Evolutionary conservation across 2,888 invertebrate species (phyloP), one percentile per base, ranked within the genome.

Genomic region (Clepsis dumicolana): DNA sequence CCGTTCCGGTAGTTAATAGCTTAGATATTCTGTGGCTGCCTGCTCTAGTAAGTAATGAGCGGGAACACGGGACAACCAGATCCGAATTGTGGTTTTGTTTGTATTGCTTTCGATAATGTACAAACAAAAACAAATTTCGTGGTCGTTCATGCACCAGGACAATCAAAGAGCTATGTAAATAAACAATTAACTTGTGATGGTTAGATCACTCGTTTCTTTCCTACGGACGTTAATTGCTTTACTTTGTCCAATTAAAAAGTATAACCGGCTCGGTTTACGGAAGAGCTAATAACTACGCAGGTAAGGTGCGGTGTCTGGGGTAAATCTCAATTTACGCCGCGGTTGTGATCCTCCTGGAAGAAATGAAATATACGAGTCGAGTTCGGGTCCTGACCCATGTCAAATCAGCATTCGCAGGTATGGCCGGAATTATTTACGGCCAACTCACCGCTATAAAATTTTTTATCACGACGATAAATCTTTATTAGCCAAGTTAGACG

Each of bases 391-490:
- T 90, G 91, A 91, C 91, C 91, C 91, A 82, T 88, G 91, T 91
- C 91, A 89, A 91, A 90, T 91, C 90, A 91, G 91, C 90, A 91
- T 90, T 90, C 84, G 84, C 90, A 91, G 91, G 91, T 90, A 91
- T 86, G 86, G 89, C 87, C 86, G 86, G 85, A 88, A 90, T 91
- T 91, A 91, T 91, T 90, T 91, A 90, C 88, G 89, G 84, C 83
- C 85, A 83, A 84, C 87, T 89, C 85, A 85, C 81, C 77, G 88
- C 88, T 88, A 90, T 88, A 88, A 90, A 89, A 76, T 73, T 90
- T 90, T 90, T 91, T 90, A 90, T 90, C 88, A 82, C 77, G 74
- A 82, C 86, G 81, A 90, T 90, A 91, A 90, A 90, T 90, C 90
- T 90, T 89, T 90, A 90, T 89, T 89, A 90, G 87, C 77, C 74